Conservation (phyloP, 2,113 vertebrate species). For the Siphamia tubifer region DNA sequence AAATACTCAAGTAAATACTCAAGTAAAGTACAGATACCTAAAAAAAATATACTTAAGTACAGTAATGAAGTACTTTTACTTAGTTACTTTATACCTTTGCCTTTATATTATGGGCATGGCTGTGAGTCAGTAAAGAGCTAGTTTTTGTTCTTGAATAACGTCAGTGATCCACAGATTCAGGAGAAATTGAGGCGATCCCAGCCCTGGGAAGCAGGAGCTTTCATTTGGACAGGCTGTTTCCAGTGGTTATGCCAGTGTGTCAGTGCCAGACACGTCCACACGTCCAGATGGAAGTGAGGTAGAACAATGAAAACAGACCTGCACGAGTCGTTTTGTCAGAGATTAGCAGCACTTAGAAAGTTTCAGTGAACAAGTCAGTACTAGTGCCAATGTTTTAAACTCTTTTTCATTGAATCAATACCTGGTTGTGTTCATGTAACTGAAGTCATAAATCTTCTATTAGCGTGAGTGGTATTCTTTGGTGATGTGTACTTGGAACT, state of each 20-base stretch:
- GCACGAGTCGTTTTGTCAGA: neutral
- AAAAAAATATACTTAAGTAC: too few relatives aligned
- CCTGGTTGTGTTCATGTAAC: neutral
- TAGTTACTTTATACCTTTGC: too few relatives aligned
- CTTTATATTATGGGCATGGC: neutral
- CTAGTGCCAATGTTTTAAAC: neutral
- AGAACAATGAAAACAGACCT: neutral
- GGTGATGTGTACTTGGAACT: too few relatives aligned
- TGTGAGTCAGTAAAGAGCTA: neutral
- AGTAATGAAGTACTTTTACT: too few relatives aligned
- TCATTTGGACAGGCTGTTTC: neutral
- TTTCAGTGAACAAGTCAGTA: neutral
- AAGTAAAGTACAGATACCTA: too few relatives aligned
- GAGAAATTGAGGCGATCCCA: neutral
- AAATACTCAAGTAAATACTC: too few relatives aligned
- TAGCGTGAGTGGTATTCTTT: too few relatives aligned
- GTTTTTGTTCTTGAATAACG: conserved; percentile 8
- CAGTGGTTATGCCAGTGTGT: too few relatives aligned
- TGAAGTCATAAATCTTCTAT: too few relatives aligned
- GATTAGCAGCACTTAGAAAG: neutral
- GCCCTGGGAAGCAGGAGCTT: neutral
- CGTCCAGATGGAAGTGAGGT: neutral
- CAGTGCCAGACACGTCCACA: neutral
- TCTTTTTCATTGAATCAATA: conserved; percentile 5
- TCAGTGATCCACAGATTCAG: neutral